Percentiles rank a stretch among this genome's conserved stretches.
These are phyloP conservation scores for Adrianichthys oophorus DNA, from an alignment of 2,797 vertebrate genomes.

Conservation along the genomic window DNA sequence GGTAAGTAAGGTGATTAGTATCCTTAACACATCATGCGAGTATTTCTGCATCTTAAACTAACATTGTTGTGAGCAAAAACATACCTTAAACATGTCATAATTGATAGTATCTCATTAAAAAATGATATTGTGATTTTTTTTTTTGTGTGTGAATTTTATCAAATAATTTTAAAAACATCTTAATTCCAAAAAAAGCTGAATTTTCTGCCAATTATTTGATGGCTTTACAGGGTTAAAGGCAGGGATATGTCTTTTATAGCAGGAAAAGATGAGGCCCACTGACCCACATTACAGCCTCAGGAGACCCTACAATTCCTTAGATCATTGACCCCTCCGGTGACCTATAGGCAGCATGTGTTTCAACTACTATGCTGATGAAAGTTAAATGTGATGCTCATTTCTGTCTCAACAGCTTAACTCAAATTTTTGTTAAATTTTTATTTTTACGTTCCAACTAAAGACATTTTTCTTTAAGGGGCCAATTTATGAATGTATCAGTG, in stretches of 20 bases:
- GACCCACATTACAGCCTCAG: constrained; percentile 46
- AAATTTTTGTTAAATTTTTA: not conserved
- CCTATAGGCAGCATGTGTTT: not conserved
- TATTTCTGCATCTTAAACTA: too few relatives aligned
- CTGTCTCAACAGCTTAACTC: not conserved
- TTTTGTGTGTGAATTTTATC: too few relatives aligned
- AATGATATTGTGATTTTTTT: too few relatives aligned
- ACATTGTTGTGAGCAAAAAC: too few relatives aligned
- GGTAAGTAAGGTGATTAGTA: too few relatives aligned
- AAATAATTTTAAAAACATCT: too few relatives aligned
- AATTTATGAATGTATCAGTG: too few relatives aligned
- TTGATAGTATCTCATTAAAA: too few relatives aligned
- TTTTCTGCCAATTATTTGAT: constrained; percentile 10
- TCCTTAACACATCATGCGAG: too few relatives aligned
- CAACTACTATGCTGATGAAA: not conserved
- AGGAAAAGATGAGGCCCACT: constrained; percentile 33
- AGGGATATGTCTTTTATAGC: constrained; percentile 18
- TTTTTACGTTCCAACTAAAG: not conserved
- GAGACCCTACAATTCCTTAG: constrained; percentile 23
- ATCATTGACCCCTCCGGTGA: constrained; percentile 23
- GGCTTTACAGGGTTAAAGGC: not conserved
- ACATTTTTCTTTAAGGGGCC: too few relatives aligned
- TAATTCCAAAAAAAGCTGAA: too few relatives aligned
- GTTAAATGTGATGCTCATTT: constrained; percentile 16
- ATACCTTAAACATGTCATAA: too few relatives aligned